Evolutionary conservation across 2,888 invertebrate species (phyloP), one percentile per base, ranked within the genome.

Genomic region (Xestoiulus laeticollis): DNA sequence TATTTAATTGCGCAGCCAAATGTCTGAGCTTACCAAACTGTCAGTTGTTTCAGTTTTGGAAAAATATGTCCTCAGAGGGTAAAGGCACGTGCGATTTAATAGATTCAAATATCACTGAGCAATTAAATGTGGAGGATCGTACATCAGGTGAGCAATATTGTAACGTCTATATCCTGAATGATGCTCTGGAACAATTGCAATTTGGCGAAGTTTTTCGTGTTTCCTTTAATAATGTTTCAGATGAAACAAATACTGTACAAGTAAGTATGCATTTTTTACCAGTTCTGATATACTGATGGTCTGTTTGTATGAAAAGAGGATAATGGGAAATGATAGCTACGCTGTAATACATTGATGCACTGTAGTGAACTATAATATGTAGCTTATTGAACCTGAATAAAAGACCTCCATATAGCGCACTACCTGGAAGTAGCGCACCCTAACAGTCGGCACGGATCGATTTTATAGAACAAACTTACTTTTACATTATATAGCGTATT

Each of bases 41-140:
- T 78, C 30, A 78, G 12, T 78, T 78, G 30, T 78, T 78, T 78
- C 78, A 78, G 30, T 78, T 78, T 78, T n/a, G 26, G 68, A 68
- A 68, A 22, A 30, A 26, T 1, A 22, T 10, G n/a, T 68, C 22
- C 8, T 26, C 26, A 68, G 68, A 14, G 2, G 26, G 14, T 10
- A 26, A 26, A 68, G 5, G 0, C n/a, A 78, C 14, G 26, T 78
- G 78, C 14, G 30, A 78, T 78, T 30, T 78, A 30, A 30, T 78
- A 30, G 78, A 78, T 14, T 26, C 10, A 78, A 78, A 78, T 78
- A 78, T 30, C 78, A 78, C 78, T 30, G 30, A 78, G 30, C 30
- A 30, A 30, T 30, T 14, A 26, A 14, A 78, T 78, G 30, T 16
- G 30, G 78, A 78, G 14, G 5, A 78, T 78, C 30, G 2, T 0